phyloP scores from a whole-genome alignment of 2,113 vertebrate species.

The Tringa solitaria region DNA sequence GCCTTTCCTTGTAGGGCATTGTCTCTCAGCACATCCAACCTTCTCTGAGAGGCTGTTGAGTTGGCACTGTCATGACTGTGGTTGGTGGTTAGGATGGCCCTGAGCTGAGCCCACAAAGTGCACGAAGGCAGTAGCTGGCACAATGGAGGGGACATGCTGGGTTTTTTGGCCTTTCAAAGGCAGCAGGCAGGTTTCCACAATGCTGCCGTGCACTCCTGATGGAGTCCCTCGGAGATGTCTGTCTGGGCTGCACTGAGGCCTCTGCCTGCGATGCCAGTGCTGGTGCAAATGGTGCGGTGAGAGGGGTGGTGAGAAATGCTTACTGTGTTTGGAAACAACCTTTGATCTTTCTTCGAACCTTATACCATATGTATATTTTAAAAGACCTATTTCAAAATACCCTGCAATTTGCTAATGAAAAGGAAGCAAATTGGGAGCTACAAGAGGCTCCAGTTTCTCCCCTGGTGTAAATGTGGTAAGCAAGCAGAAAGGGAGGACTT shows the following conservation, averaged over 20 bases:
- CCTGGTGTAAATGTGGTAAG: too few relatives aligned
- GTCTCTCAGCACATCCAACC: neutral
- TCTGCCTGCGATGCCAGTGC: neutral
- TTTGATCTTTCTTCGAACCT: neutral
- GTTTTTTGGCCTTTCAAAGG: neutral
- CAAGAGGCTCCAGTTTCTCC: neutral
- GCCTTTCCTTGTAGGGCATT: neutral
- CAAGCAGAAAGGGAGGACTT: neutral
- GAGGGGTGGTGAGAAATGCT: neutral
- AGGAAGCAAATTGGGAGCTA: neutral
- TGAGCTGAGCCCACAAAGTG: neutral
- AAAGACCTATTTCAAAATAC: neutral
- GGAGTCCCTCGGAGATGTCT: fast-evolving
- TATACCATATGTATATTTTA: neutral
- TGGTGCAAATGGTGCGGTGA: neutral
- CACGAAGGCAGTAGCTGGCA: neutral
- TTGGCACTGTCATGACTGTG: neutral
- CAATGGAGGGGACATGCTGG: neutral
- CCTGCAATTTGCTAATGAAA: neutral
- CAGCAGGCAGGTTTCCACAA: neutral
- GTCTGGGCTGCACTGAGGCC: neutral
- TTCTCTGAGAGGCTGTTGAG: neutral
- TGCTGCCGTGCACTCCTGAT: fast-evolving
- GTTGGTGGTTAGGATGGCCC: too few relatives aligned
- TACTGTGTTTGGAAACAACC: neutral